Percentiles rank a stretch among this genome's conserved stretches.
Evolutionary conservation across 1,140 invertebrate genomes (phyloP).

Genomic region (Drosophila chauvacae): DNA sequence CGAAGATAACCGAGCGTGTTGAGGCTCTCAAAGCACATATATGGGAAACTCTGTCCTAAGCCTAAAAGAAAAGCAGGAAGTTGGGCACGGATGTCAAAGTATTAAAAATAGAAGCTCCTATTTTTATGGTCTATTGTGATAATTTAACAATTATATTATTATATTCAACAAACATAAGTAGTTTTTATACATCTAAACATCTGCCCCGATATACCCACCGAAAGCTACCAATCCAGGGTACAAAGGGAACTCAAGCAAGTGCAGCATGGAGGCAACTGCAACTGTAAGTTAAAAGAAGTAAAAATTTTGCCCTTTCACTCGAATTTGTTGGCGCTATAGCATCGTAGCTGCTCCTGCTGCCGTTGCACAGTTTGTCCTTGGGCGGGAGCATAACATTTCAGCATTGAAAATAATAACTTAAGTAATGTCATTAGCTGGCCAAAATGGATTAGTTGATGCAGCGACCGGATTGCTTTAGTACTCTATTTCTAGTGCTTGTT

Average conservation of each 20-base stretch:
- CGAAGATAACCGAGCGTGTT: too few relatives aligned
- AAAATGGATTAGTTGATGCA: conserved; percentile 73
- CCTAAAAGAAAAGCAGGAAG: too few relatives aligned
- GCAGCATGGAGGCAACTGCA: conserved; percentile 34
- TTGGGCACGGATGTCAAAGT: too few relatives aligned
- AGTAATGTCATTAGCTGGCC: conserved; percentile 77
- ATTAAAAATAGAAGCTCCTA: too few relatives aligned
- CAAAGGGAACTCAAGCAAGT: conserved; percentile 33
- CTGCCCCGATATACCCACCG: not conserved
- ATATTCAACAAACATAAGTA: too few relatives aligned
- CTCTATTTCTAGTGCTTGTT: conserved; percentile 8
- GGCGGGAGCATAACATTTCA: conserved; percentile 65
- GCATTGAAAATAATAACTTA: conserved; percentile 80
- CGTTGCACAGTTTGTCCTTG: conserved; percentile 55
- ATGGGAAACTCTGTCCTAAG: too few relatives aligned
- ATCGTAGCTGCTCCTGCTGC: conserved; percentile 23
- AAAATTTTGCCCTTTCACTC: conserved; percentile 61
- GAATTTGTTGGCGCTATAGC: conserved; percentile 40
- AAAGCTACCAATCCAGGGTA: not conserved
- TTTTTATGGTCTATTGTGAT: too few relatives aligned
- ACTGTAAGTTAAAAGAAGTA: conserved; percentile 48
- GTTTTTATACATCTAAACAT: too few relatives aligned
- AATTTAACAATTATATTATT: too few relatives aligned
- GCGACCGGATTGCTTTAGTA: conserved; percentile 22
- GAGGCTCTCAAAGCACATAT: too few relatives aligned